These are phyloP conservation scores for Elmis aenea DNA, from an alignment of 2,888 invertebrate genomes.

Conservation along the genomic window DNA sequence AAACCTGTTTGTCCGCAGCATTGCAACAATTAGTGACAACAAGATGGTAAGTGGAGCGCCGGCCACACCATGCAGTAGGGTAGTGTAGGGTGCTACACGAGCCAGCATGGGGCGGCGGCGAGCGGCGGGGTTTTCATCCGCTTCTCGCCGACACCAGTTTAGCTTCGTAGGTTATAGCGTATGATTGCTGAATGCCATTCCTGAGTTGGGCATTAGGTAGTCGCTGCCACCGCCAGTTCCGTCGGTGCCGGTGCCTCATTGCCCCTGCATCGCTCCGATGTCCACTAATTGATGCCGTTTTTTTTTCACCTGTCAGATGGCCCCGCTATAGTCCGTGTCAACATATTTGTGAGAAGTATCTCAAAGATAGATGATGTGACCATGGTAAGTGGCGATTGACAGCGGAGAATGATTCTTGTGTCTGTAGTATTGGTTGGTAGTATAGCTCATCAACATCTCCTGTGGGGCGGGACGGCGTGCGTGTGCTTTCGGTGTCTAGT, in stretches of 20 bases:
- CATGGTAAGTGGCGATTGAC: constrained; percentile 79
- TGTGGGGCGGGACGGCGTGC: constrained; percentile 35
- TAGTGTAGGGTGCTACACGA: constrained; percentile 43
- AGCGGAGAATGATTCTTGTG: constrained; percentile 31
- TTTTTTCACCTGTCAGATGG: constrained; percentile 65
- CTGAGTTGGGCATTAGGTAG: constrained; percentile 30
- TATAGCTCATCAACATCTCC: constrained; percentile 24
- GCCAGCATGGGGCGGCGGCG: constrained; percentile 41
- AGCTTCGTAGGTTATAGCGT: constrained; percentile 42
- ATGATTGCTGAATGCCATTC: constrained; percentile 42
- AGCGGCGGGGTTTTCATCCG: constrained; percentile 23
- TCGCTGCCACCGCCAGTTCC: constrained; percentile 27
- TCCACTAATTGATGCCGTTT: constrained; percentile 39
- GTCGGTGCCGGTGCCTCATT: constrained; percentile 42
- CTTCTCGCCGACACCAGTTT: constrained; percentile 33
- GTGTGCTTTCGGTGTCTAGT: constrained; percentile 36
- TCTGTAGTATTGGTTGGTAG: constrained; percentile 39
- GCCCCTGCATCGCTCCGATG: constrained; percentile 32
- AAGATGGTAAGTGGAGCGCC: constrained; percentile 87
- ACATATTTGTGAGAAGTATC: constrained; percentile 98
- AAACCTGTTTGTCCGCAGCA: constrained; percentile 97
- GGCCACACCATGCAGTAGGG: constrained; percentile 39
- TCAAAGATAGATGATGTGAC: constrained; percentile 99
- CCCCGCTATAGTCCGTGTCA: constrained; percentile 93
- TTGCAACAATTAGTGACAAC: constrained; percentile 97